Base-by-base conservation (phyloP, 37 sponge, comb jelly and placozoan genomes). In the Ianthella basta region DNA sequence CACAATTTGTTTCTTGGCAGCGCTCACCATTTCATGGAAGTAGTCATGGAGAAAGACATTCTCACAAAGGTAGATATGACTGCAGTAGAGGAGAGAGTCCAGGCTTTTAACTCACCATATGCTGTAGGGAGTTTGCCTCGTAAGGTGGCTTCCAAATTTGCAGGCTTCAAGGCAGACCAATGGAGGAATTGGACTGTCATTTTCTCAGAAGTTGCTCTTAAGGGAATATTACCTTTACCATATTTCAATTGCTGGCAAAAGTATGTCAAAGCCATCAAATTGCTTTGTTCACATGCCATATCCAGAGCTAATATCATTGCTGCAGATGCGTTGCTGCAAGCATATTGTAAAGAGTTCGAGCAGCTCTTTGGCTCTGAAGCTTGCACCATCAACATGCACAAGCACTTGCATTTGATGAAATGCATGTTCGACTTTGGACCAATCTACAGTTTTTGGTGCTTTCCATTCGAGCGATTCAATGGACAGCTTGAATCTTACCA, bases 401-500 rank as follows among this genome's bases (percentile, higher is more conserved):
- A 87, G 18, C 87, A 87, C 44, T 38, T 87, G 4, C 91, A 91
- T 44, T 53, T 91, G 16, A 79, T 68, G 38, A 29, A 86, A 25
- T 37, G 60, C 24, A 20, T 91, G 24, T 61, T 91, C 6, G 87
- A 91, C 55, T 91, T 44, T 91, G 91, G 87, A 1, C 90, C 90
- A 24, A 24, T 59, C 0, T 83, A 91, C 83, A 81, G 82, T 0
- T 87, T 84, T 59, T 91, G 91, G 91, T 83, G 84, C 40, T 86
- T 79, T 77, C 74, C 86, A 34, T 90, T 86, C 44, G 91, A 90
- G 53, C 29, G 87, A 12, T 89, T 34, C 25, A 90, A 90, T 90
- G 91, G 91, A 12, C 63, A 83, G 4, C 37, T 90, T 2, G 91
- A 83, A 32, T 59, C 91, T 0, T 64, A 63, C 41, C 66, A 44